phyloP scores from a whole-genome alignment of 92 coral and sea anemone species.

The Anthopleura xanthogrammica region DNA sequence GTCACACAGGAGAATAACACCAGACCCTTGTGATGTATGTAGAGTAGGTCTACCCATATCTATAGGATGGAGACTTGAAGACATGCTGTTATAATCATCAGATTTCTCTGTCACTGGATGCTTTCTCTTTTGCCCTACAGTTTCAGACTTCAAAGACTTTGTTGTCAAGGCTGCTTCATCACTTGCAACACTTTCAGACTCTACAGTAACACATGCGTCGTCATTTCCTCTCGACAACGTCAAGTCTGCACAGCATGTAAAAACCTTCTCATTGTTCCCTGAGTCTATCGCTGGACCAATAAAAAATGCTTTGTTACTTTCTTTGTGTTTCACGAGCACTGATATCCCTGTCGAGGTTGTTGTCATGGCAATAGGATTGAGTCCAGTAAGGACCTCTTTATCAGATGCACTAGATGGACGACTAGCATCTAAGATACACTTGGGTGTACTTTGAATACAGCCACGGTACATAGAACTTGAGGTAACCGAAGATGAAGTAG shows the following conservation, averaged over 20 bases:
- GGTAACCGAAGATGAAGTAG: constrained; percentile 34
- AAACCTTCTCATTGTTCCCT: constrained; percentile 66
- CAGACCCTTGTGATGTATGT: constrained; percentile 55
- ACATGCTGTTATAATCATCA: background rate
- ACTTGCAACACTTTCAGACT: constrained; percentile 65
- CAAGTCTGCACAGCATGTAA: constrained; percentile 64
- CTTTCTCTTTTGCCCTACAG: constrained; percentile 58
- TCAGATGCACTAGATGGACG: constrained; percentile 18
- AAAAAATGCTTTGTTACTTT: constrained; percentile 55
- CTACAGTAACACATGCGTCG: constrained; percentile 73
- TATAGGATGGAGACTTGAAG: background rate
- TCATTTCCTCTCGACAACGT: constrained; percentile 40
- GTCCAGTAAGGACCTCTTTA: constrained; percentile 60
- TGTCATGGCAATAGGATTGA: constrained; percentile 79
- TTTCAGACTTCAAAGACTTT: constrained; percentile 17
- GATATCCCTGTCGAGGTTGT: constrained; percentile 73
- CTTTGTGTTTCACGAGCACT: constrained; percentile 54
- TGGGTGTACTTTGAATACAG: constrained; percentile 73
- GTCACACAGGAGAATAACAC: constrained; percentile 67
- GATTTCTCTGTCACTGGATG: constrained; percentile 25
- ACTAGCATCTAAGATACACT: constrained; percentile 53
- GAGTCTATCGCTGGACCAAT: constrained; percentile 78
- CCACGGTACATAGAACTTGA: constrained; percentile 75
- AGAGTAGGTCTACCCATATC: constrained; percentile 47
- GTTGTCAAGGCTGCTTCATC: constrained; percentile 56